Percentiles rank a stretch among this genome's conserved stretches.
phyloP scores from a whole-genome alignment of 2,797 vertebrate genomes.

The Agapornis canus region DNA sequence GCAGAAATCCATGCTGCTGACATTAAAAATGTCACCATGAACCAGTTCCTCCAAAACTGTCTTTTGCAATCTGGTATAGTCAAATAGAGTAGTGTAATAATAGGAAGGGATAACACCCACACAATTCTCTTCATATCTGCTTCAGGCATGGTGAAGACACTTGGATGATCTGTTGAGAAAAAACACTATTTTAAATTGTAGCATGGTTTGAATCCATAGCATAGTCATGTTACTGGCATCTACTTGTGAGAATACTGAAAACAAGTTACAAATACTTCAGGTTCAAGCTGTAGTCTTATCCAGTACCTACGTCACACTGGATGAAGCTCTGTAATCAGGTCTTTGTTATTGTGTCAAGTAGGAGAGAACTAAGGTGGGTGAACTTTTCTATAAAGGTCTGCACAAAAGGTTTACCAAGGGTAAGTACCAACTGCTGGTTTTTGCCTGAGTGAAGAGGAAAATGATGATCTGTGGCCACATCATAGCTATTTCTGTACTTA shows the following conservation, averaged over 20 bases:
- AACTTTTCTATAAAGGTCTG: background rate
- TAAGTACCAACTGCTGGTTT: background rate
- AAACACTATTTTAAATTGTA: background rate
- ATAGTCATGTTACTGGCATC: background rate
- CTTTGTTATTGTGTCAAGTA: background rate
- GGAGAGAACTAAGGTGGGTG: background rate
- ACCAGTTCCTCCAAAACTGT: slow-evolving; percentile 90
- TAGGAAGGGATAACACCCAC: slow-evolving; percentile 93
- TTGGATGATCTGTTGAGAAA: slow-evolving; percentile 80
- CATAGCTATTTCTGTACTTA: background rate
- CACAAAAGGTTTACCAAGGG: background rate
- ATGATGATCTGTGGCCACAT: background rate
- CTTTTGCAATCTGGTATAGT: slow-evolving; percentile 92
- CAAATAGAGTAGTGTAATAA: slow-evolving; percentile 86
- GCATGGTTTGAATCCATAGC: background rate
- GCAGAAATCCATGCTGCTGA: slow-evolving; percentile 95
- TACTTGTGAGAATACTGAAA: background rate
- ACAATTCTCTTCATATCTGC: slow-evolving; percentile 89
- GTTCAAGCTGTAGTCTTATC: background rate
- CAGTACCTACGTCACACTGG: background rate
- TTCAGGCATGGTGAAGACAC: slow-evolving; percentile 90
- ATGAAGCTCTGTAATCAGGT: background rate
- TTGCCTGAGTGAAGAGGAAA: background rate
- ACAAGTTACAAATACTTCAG: background rate
- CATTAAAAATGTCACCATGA: slow-evolving; percentile 93